Evolutionary conservation across 2,888 invertebrate genomes (phyloP).

Genomic region (Drosophila multiciliata): DNA sequence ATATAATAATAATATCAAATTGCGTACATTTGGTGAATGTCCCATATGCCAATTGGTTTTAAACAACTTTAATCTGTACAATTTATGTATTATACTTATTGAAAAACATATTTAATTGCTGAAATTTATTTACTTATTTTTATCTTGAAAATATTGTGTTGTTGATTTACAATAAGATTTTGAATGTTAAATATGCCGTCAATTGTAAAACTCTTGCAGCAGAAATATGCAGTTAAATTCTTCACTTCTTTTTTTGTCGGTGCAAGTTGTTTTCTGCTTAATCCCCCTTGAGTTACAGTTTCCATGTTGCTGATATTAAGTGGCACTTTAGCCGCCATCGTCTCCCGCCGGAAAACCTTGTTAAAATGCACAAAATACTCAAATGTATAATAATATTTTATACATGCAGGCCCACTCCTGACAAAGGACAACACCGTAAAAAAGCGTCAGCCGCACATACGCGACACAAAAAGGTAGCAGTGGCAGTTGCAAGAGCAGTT

Average conservation of each 20-base stretch:
- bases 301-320: constrained; percentile 49
- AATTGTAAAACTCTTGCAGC: constrained; percentile 29
- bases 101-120: constrained; percentile 11
- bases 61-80: constrained; percentile 37
- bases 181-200: constrained; percentile 15
- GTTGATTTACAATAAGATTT: constrained; percentile 24
- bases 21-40: constrained; percentile 82
- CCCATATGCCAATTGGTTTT: constrained; percentile 83
- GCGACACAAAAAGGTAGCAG: constrained; percentile 57
- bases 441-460: constrained; percentile 32
- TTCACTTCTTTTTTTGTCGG: constrained; percentile 2
- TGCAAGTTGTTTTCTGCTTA: constrained; percentile 22
- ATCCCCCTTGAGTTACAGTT: constrained; percentile 31
- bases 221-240: constrained; percentile 2
- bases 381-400: constrained; percentile 46
- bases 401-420: constrained; percentile 28
- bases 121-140: constrained; percentile 11
- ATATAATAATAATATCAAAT: constrained; percentile 27
- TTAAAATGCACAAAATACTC: constrained; percentile 56
- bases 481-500: too few relatives aligned
- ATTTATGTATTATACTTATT: constrained; percentile 26
- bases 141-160: constrained; percentile 52
- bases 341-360: constrained; percentile 19
- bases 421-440: constrained; percentile 36
- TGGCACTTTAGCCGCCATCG: constrained; percentile 15